phyloP scores from a whole-genome alignment of 2,888 invertebrate genomes.

The Melieria picta region DNA sequence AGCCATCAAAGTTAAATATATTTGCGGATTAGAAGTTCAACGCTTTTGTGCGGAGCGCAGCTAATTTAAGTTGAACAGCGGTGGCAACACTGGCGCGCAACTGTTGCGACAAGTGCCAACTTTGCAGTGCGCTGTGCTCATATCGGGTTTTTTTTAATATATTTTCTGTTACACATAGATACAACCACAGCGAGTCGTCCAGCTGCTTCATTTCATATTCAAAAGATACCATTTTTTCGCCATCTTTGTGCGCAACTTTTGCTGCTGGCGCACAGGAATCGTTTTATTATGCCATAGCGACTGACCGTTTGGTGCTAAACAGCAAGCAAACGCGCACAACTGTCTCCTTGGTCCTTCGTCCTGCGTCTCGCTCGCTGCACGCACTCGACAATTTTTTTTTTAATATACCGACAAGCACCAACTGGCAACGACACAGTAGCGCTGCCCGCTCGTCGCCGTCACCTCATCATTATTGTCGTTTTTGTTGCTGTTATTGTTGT shows the following conservation, averaged over 20 bases:
- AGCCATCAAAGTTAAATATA: conserved; percentile 13
- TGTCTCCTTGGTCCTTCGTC: conserved; percentile 10
- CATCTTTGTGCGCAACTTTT: conserved; percentile 1
- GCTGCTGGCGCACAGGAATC: neutral
- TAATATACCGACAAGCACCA: too few relatives aligned
- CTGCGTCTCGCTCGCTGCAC: neutral
- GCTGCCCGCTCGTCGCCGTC: neutral
- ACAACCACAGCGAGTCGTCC: conserved; percentile 42
- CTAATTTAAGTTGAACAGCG: conserved; percentile 25
- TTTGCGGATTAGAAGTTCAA: conserved; percentile 15
- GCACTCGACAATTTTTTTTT: neutral
- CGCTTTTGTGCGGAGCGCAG: conserved; percentile 15
- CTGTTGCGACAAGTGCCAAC: conserved; percentile 8
- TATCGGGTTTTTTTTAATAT: too few relatives aligned
- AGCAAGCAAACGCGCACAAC: conserved; percentile 43
- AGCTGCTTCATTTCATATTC: conserved; percentile 59
- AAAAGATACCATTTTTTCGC: conserved; percentile 47
- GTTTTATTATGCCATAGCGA: neutral
- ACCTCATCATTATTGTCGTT: neutral
- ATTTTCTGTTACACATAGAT: too few relatives aligned
- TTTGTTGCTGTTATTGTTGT: neutral
- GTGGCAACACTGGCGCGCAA: conserved; percentile 2
- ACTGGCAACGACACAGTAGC: neutral
- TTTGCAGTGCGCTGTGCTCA: conserved; percentile 32
- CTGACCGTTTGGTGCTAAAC: neutral